These are phyloP conservation scores for Mythimna pallens DNA, from an alignment of 2,888 invertebrate species.

Conservation along the genomic window DNA sequence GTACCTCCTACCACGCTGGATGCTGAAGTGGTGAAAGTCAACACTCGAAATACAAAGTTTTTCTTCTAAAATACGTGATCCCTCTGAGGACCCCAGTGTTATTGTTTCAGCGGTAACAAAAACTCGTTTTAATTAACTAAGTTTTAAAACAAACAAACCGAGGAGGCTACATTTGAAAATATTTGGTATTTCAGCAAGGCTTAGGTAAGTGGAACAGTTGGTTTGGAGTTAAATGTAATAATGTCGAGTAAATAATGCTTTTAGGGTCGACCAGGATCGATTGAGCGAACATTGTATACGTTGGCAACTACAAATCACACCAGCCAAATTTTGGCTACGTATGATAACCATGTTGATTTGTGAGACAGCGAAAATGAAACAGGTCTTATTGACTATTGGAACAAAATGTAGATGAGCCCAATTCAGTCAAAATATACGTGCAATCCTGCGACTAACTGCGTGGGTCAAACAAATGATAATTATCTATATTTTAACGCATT, in stretches of 20 bases:
- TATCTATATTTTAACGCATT: constrained; percentile 79
- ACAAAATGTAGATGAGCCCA: constrained; percentile 44
- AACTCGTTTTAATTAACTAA: constrained; percentile 82
- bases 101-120: constrained; percentile 73
- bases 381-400: constrained; percentile 23
- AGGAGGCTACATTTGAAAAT: constrained; percentile 63
- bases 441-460: constrained; percentile 62
- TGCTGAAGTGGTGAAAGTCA: constrained; percentile 53
- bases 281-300: constrained; percentile 5
- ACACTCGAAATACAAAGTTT: constrained; percentile 60
- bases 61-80: constrained; percentile 60
- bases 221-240: constrained; percentile 23
- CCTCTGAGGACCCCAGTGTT: constrained; percentile 62
- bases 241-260: constrained; percentile 21
- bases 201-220: constrained; percentile 43
- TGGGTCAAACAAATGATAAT: constrained; percentile 80
- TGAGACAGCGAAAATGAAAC: constrained; percentile 22
- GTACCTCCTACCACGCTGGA: constrained; percentile 49
- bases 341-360: constrained; percentile 12
- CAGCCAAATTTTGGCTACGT: constrained; percentile 10
- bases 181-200: constrained; percentile 61
- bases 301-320: constrained; percentile 16
- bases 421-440: constrained; percentile 65
- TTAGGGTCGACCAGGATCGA: not conserved
- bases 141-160: constrained; percentile 75